These are phyloP conservation scores for Drosophila ustulata DNA, from an alignment of 2,888 invertebrate genomes.

Conservation along the genomic window DNA sequence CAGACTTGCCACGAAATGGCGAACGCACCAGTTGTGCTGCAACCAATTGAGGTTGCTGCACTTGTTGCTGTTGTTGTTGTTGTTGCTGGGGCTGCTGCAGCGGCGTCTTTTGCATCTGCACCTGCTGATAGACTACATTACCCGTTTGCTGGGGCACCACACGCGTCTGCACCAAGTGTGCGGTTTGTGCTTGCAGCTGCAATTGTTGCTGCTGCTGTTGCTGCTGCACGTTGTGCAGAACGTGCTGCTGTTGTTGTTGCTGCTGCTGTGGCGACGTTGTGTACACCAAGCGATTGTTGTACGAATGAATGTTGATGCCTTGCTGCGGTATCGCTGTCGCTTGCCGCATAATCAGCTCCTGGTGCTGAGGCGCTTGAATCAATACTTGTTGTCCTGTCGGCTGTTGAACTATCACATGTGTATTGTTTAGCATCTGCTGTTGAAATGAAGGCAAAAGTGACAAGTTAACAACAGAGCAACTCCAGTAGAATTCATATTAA, in stretches of 20 bases:
- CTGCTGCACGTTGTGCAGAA: constrained; percentile 64
- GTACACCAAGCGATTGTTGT: constrained; percentile 80
- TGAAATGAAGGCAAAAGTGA: background rate
- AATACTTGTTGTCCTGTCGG: constrained; percentile 82
- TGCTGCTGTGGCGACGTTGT: constrained; percentile 62
- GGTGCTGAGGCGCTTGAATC: constrained; percentile 82
- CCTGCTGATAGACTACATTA: constrained; percentile 81
- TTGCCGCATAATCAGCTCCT: constrained; percentile 84
- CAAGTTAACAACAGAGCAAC: background rate
- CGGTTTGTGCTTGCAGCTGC: constrained; percentile 73
- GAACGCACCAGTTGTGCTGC: constrained; percentile 59
- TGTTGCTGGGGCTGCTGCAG: constrained; percentile 47
- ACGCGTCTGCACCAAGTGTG: constrained; percentile 78
- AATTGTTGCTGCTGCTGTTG: constrained; percentile 70
- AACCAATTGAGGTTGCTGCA: constrained; percentile 67
- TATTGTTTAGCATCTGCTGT: constrained; percentile 77
- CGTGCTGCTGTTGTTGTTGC: constrained; percentile 58
- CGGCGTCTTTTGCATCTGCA: constrained; percentile 72
- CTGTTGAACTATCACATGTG: constrained; percentile 82
- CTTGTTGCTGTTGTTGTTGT: constrained; percentile 31
- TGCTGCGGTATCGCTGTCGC: constrained; percentile 75
- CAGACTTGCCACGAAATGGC: constrained; percentile 58
- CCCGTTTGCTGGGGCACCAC: constrained; percentile 70
- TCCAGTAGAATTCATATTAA: background rate
- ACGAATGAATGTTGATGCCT: constrained; percentile 77